Evolutionary conservation across 2,113 vertebrate genomes (phyloP).

Genomic region (Phrynosoma platyrhinos): DNA sequence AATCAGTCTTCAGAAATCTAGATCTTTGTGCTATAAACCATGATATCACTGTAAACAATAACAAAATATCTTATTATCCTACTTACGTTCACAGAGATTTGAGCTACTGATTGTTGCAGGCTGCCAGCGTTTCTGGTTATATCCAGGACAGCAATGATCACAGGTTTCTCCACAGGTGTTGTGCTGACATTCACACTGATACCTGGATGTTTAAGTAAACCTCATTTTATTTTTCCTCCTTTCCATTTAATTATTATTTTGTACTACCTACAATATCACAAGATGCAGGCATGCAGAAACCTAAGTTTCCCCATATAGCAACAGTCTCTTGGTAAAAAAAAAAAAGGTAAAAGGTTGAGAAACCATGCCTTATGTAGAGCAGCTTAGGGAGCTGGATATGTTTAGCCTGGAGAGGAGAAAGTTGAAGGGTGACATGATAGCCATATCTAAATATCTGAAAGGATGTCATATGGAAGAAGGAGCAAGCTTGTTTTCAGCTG

Average conservation of each 20-base stretch:
- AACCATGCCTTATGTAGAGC: too few species aligned
- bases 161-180: slow-evolving; percentile 94
- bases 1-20: background rate
- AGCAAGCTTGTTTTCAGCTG: too few species aligned
- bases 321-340: too few species aligned
- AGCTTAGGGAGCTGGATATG: too few species aligned
- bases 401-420: too few species aligned
- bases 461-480: too few species aligned
- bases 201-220: slow-evolving; percentile 71
- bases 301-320: too few species aligned
- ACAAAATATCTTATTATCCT: background rate
- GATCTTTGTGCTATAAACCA: background rate
- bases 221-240: background rate
- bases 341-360: too few species aligned
- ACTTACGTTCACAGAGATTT: slow-evolving; percentile 89
- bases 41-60: background rate
- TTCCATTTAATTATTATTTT: background rate
- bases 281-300: background rate
- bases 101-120: slow-evolving; percentile 80
- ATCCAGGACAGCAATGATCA: slow-evolving; percentile 88
- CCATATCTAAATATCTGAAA: too few species aligned
- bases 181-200: slow-evolving; percentile 89
- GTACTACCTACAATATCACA: background rate
- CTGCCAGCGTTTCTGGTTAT: slow-evolving; percentile 88
- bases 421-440: too few species aligned